phyloP scores from a whole-genome alignment of 2,797 vertebrate genomes.

The Hydrolagus colliei region DNA sequence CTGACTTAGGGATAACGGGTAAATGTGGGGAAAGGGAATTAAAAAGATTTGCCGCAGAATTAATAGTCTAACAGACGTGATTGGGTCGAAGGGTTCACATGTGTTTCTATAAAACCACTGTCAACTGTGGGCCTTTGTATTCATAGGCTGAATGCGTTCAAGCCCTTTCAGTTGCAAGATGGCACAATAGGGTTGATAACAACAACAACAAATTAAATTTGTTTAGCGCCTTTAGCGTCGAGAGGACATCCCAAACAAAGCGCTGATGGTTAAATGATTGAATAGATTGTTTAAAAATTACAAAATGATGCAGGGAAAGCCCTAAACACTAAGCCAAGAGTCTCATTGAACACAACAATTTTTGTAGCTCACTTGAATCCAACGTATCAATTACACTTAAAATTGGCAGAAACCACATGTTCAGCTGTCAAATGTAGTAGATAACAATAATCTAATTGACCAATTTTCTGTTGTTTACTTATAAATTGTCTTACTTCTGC shows the following conservation, averaged over 20 bases:
- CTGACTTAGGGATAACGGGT: too few relatives aligned
- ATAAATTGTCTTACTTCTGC: background rate
- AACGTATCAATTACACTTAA: background rate
- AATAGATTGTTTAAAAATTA: background rate
- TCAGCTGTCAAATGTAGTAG: background rate
- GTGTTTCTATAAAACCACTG: background rate
- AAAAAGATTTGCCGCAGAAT: too few relatives aligned
- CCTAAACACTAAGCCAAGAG: background rate
- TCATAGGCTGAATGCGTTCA: background rate
- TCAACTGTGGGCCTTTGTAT: background rate
- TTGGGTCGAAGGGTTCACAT: too few relatives aligned
- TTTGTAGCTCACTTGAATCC: background rate
- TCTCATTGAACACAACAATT: background rate
- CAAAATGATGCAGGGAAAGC: background rate
- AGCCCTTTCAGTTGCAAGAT: background rate
- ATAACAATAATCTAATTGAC: background rate
- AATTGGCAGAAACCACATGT: background rate
- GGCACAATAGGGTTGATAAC: background rate
- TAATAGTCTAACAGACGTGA: too few relatives aligned
- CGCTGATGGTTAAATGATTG: background rate
- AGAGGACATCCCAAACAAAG: background rate
- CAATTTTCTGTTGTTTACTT: background rate
- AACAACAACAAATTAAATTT: background rate
- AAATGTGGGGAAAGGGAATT: too few relatives aligned
- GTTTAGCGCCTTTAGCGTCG: background rate